Base-by-base conservation (phyloP, 1,140 invertebrate species). In the Calycopis cecrops region DNA sequence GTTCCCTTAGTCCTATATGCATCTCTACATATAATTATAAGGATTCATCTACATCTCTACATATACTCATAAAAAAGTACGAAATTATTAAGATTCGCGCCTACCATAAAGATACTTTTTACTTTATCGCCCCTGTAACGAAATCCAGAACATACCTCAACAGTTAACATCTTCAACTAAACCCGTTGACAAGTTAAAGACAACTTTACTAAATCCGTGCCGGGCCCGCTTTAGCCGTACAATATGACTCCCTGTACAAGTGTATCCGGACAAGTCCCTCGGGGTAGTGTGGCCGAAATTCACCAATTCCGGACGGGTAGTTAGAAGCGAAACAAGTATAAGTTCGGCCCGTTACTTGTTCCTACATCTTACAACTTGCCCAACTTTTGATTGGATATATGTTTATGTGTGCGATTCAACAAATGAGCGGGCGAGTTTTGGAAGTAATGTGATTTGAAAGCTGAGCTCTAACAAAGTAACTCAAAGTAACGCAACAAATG, bases 251-350 rank as follows among this genome's bases (percentile, higher is more conserved):
- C 52, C 50, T 28, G 21, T 28, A 28, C 6, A 44, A 17, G 14
- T 1, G 35, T n/a, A 9, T 37, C 35, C 2, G 40, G 38, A 55
- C 40, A 37, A n/a, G 48, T 60, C 58, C 42, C 52, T 12, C 34
- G 57, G 57, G 57, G 40, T 12, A 42, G 55, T 50, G 40, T 52
- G 48, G 37, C 59, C 35, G n/a, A 60, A 53, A 60, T 55, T 35
- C 42, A 37, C 18, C 51, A 18, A 40, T 42, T 52, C 18, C 50
- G 51, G 37, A 52, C 14, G 12, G 21, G 21, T 28, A 28, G 44
- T 48, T 17, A 48, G 10, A 38, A 37, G 17, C 50, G 17, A 38
- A 35, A 52, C 50, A 38, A 38, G 35, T 37, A 35, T 38, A 16
- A 38, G 16, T 16, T 38, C 49, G 48, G 28, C 16, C 49, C 8